These are phyloP conservation scores for Silurus aristotelis DNA, from an alignment of 2,797 vertebrate species.

Conservation along the genomic window DNA sequence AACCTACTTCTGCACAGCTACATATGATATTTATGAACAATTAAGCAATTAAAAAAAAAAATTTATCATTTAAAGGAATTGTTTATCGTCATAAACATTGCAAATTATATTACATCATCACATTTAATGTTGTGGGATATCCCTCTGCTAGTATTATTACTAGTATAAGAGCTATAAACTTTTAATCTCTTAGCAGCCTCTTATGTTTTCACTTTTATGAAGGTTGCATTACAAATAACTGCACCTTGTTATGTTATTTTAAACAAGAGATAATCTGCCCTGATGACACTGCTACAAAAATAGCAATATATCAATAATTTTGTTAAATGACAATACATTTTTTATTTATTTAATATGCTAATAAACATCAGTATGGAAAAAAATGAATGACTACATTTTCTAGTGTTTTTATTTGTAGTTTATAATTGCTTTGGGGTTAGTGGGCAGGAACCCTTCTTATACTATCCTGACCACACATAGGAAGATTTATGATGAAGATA, in stretches of 20 bases:
- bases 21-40: too few relatives aligned
- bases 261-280: too few relatives aligned
- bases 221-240: too few relatives aligned
- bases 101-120: neutral
- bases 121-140: neutral
- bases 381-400: neutral
- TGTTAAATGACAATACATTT: neutral
- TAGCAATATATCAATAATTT: neutral
- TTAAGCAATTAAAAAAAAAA: too few relatives aligned
- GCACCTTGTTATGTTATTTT: too few relatives aligned
- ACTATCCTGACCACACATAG: neutral
- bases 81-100: too few relatives aligned
- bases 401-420: neutral
- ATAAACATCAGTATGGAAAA: neutral
- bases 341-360: neutral
- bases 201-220: too few relatives aligned
- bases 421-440: neutral
- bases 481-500: neutral
- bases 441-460: too few relatives aligned
- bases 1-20: too few relatives aligned
- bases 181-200: too few relatives aligned
- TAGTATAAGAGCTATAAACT: neutral
- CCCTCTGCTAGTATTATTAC: neutral
- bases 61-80: too few relatives aligned
- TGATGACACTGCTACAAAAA: neutral